Percentiles rank a stretch among this genome's conserved stretches.
phyloP scores from a whole-genome alignment of 2,113 vertebrate genomes.

The Nesogale talazaci region DNA sequence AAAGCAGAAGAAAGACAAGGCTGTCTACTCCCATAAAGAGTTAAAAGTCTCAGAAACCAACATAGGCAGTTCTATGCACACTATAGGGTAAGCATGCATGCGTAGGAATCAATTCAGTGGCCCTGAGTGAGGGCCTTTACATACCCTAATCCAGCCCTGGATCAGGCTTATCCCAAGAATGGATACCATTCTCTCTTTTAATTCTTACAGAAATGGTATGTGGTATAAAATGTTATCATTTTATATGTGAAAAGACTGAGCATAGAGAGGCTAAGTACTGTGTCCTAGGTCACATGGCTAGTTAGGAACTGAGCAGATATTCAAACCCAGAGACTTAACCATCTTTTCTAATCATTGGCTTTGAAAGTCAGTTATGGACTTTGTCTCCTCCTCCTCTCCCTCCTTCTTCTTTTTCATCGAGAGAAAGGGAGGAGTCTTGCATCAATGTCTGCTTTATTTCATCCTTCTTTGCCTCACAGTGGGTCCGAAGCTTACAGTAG shows the following conservation, averaged over 20 bases:
- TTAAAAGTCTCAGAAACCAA: no score
- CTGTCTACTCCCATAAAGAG: no score
- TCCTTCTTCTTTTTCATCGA: neutral
- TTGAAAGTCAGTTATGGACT: neutral
- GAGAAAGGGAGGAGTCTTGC: neutral
- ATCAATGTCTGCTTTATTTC: neutral
- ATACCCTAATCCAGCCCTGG: neutral
- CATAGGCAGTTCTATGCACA: no score
- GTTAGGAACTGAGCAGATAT: neutral
- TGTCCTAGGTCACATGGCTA: neutral
- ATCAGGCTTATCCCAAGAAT: neutral
- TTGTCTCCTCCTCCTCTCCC: neutral
- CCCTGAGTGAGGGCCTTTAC: neutral
- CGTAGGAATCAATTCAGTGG: no score
- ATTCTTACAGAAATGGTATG: neutral
- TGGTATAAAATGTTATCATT: neutral
- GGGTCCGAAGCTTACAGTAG: neutral
- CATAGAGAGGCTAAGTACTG: neutral
- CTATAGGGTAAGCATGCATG: no score
- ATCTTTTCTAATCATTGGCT: neutral
- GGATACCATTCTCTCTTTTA: neutral
- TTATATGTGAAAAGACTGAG: slow-evolving; percentile 12
- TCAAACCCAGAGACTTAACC: neutral
- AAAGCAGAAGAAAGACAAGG: neutral
- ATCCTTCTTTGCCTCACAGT: neutral